phyloP scores from a whole-genome alignment of 2,888 invertebrate genomes.

The Eumerus sabulonum region DNA sequence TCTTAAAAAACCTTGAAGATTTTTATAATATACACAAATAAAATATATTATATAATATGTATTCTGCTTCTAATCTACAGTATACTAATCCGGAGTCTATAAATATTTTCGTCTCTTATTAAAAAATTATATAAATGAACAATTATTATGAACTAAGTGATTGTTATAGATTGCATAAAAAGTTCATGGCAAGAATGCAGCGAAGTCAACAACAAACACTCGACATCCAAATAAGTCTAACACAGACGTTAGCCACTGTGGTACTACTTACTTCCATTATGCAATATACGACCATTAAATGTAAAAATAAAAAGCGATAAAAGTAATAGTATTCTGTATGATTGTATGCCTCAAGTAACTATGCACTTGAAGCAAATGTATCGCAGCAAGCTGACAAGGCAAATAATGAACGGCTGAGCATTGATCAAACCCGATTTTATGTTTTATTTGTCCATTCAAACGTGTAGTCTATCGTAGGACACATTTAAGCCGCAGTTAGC shows the following conservation, averaged over 20 bases:
- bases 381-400: neutral
- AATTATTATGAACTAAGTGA: neutral
- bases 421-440: slow-evolving; percentile 33
- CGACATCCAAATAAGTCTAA: slow-evolving; percentile 5
- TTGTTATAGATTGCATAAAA: neutral
- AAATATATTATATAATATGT: too few relatives aligned
- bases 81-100: too few relatives aligned
- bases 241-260: neutral
- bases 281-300: slow-evolving; percentile 37
- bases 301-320: slow-evolving; percentile 1
- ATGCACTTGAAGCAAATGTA: slow-evolving; percentile 9
- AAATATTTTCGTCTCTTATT: neutral
- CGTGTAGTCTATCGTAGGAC: slow-evolving; percentile 24
- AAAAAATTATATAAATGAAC: neutral
- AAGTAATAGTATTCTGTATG: neutral
- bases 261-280: slow-evolving; percentile 27
- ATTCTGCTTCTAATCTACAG: too few relatives aligned
- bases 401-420: slow-evolving; percentile 20
- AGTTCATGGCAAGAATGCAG: too few relatives aligned
- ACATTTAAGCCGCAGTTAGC: neutral
- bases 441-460: slow-evolving; percentile 20
- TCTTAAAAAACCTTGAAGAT: too few relatives aligned
- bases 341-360: neutral
- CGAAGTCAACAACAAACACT: slow-evolving; percentile 2
- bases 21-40: too few relatives aligned